Percentiles rank a stretch among this genome's conserved stretches.
These are phyloP conservation scores for Cryptus viduatorius DNA, from an alignment of 2,888 invertebrate genomes.

Conservation along the genomic window DNA sequence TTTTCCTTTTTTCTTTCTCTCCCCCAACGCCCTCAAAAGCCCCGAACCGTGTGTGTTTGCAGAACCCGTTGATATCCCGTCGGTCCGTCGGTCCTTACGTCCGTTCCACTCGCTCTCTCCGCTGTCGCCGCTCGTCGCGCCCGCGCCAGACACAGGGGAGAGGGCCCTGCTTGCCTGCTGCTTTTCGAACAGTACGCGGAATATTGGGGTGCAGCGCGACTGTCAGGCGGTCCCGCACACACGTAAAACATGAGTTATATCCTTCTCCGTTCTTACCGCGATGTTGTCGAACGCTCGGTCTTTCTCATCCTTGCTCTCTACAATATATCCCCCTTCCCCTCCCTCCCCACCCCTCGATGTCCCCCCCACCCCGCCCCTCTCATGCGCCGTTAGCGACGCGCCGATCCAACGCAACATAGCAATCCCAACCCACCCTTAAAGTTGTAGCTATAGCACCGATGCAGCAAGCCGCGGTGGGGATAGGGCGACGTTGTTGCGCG, in stretches of 20 bases:
- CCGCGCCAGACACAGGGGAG: constrained; percentile 78
- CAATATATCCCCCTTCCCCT: constrained; percentile 52
- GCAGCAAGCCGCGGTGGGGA: constrained; percentile 7
- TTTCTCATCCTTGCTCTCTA: constrained; percentile 46
- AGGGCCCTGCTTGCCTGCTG: constrained; percentile 69
- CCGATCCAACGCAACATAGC: constrained; percentile 52
- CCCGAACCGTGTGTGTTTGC: constrained; percentile 66
- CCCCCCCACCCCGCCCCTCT: constrained; percentile 29
- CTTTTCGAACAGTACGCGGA: constrained; percentile 61
- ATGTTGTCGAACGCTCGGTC: constrained; percentile 49
- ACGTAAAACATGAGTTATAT: constrained; percentile 35
- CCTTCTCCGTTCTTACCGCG: constrained; percentile 14
- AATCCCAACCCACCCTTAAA: constrained; percentile 44
- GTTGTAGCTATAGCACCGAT: constrained; percentile 1
- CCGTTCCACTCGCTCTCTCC: constrained; percentile 46
- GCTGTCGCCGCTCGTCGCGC: constrained; percentile 75
- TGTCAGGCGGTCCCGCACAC: constrained; percentile 71
- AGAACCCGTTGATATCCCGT: constrained; percentile 55
- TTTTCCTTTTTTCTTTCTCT: constrained; percentile 28
- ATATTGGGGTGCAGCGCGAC: constrained; percentile 74
- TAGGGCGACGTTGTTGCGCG: constrained; percentile 19
- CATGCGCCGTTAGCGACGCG: constrained; percentile 59
- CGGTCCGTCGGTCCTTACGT: constrained; percentile 57
- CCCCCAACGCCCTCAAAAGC: constrained; percentile 62
- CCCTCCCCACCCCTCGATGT: constrained; percentile 53